Evolutionary conservation across 2,888 invertebrate genomes (phyloP), one percentile per base, ranked within the genome.

Genomic region (Oscheius sp.): DNA sequence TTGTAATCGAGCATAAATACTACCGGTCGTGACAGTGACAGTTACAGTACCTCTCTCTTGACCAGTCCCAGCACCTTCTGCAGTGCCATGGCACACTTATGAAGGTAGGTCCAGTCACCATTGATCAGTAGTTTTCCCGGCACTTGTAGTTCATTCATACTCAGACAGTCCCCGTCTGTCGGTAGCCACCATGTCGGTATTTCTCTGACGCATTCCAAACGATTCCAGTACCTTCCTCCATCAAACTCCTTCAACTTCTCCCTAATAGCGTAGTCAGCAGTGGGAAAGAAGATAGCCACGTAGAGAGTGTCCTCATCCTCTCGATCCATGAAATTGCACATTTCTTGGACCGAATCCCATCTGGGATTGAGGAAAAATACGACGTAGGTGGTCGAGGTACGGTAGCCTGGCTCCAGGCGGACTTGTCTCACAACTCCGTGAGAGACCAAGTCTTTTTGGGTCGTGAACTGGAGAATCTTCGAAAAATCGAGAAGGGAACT

Each of bases 151-250:
- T 71, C 75, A 0, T 76, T 78, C 11, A 83, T 47, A 2, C 79
- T 79, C 2, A 83, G 63, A 51, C 78, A 77, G 51, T 83, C 82
- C 57, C 82, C 82, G 37, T 81, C 79, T 47, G 75, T 72, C 13
- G 83, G 81, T 33, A 83, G 70, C 83, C 83, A 83, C 33, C 70
- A 80, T 13, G 81, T 58, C 3, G 81, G 80, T 51, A 83, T 79
- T 11, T 79, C 79, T 42, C 65, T 74, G 1, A 83, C 79, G 9
- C 78, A 77, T 75, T 83, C 81, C 11, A 83, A 37, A 13, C 78
- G 71, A 50, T 79, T 70, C 76, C 77, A 81, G 42, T 79, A 79
- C 76, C 75, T 76, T 58, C 80, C 80, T 29, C 74, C 70, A 0
- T 66, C 32, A 51, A 75, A 51, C 59, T 74, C 59, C 50, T 79